Evolutionary conservation across 2,797 vertebrate genomes (phyloP).

Genomic region (Phrynocephalus guinanensis): DNA sequence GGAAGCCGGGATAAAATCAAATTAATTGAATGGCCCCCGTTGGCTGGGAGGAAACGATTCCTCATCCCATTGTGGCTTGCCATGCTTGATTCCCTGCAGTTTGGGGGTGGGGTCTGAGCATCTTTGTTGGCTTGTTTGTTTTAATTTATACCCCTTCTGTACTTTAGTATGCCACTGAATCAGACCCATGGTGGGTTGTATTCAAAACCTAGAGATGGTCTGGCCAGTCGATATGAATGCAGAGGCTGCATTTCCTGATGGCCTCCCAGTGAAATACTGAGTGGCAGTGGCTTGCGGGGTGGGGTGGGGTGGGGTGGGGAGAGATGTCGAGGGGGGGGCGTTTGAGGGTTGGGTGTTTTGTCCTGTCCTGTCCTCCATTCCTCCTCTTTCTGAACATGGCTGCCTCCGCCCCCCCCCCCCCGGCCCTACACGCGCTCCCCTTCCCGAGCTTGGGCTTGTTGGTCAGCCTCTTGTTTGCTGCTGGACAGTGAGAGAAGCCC

Average conservation of each 20-base stretch:
- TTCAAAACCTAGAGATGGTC: not conserved
- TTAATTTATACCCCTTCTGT: too few species aligned
- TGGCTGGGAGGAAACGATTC: conserved; percentile 70
- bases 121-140: too few species aligned
- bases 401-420: fast-evolving
- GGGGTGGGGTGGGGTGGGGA: too few species aligned
- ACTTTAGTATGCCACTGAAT: too few species aligned
- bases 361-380: not conserved
- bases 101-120: conserved; percentile 35
- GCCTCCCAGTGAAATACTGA: not conserved
- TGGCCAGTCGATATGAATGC: too few species aligned
- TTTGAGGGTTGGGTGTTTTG: not conserved
- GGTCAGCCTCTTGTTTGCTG: not conserved
- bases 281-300: too few species aligned
- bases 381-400: too few species aligned
- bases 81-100: conserved; percentile 41
- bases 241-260: not conserved
- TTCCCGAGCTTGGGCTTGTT: conserved; percentile 34
- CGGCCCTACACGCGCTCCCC: conserved; percentile 4
- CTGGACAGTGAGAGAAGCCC: not conserved
- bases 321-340: not conserved
- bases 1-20: conserved; percentile 65
- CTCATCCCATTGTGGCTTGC: conserved; percentile 47
- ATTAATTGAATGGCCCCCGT: conserved; percentile 69
- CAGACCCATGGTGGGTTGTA: not conserved